Evolutionary conservation across 2,113 vertebrate genomes (phyloP).

Genomic region (Rhea americana): DNA sequence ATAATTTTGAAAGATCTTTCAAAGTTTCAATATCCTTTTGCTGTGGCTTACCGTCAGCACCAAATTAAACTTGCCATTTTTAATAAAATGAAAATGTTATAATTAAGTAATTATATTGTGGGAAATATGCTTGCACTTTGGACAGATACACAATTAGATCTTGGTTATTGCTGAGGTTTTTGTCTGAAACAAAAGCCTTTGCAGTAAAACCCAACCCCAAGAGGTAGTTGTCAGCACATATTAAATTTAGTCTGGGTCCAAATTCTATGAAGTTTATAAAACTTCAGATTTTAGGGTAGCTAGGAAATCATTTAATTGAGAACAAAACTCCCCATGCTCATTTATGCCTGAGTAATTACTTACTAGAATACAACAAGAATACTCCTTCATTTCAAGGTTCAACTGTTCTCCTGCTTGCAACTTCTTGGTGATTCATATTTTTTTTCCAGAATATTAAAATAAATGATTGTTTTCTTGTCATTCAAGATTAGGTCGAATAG

Average conservation of each 20-base stretch:
- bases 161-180: neutral
- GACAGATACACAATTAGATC: neutral
- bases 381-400: neutral
- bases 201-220: neutral
- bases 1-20: conserved; percentile 66
- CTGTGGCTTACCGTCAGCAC: conserved; percentile 26
- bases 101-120: conserved; percentile 19
- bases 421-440: neutral
- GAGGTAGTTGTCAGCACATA: neutral
- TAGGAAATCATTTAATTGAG: neutral
- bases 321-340: neutral
- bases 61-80: conserved; percentile 39
- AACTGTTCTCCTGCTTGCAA: neutral
- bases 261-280: neutral
- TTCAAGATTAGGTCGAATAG: neutral
- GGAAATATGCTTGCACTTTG: neutral
- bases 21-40: conserved; percentile 57
- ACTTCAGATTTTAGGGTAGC: neutral
- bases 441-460: neutral
- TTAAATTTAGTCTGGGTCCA: neutral
- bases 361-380: neutral
- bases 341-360: neutral
- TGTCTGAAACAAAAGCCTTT: neutral
- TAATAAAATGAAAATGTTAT: conserved; percentile 30
- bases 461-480: neutral